These are phyloP conservation scores for Dysdera silvatica DNA, from an alignment of 1,140 invertebrate genomes.

Conservation along the genomic window DNA sequence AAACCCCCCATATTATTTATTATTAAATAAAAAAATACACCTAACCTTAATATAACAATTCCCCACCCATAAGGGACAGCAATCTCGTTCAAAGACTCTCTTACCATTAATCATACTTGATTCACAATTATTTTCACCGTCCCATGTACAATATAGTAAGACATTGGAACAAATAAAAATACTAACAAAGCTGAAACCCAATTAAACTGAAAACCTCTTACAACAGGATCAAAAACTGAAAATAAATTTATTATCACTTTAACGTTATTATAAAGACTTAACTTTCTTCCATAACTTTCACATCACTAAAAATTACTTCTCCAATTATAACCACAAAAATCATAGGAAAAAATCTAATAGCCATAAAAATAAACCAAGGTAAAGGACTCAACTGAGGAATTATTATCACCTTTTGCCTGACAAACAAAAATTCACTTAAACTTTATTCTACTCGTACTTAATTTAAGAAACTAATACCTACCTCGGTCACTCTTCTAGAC, in stretches of 20 bases:
- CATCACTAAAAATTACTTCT: constrained; percentile 17
- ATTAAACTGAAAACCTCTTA: constrained; percentile 27
- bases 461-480: constrained; percentile 12
- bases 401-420: constrained; percentile 37
- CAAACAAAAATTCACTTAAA: constrained; percentile 40
- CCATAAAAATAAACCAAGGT: constrained; percentile 33
- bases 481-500: neutral
- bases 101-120: constrained; percentile 23
- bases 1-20: constrained; percentile 57
- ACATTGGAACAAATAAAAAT: constrained; percentile 22
- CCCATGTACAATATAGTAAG: constrained; percentile 19
- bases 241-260: constrained; percentile 41
- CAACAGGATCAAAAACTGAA: constrained; percentile 39
- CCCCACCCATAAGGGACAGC: neutral
- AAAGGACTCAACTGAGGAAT: constrained; percentile 39
- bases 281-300: no score
- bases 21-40: constrained; percentile 42
- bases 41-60: constrained; percentile 1
- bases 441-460: constrained; percentile 43
- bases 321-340: constrained; percentile 17
- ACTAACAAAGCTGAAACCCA: constrained; percentile 29
- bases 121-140: constrained; percentile 13
- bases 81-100: constrained; percentile 27
- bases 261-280: no score
- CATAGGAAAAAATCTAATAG: constrained; percentile 26